Base-by-base conservation (phyloP, 2,888 invertebrate species). In the Perizoma affinitatum region DNA sequence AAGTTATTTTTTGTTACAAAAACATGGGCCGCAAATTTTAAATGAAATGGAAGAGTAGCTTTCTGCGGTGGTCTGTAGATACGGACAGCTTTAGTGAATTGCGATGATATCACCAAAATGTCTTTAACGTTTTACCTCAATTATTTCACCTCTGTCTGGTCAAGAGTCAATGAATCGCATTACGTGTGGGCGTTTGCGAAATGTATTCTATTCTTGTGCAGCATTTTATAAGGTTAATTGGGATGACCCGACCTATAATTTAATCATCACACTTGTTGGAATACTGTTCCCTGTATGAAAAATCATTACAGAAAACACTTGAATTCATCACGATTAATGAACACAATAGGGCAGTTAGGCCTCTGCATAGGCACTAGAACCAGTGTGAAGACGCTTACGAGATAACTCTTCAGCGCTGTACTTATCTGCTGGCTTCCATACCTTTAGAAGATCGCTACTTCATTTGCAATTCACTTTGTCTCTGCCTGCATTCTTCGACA, bases 141-240 rank as follows among this genome's bases (percentile, higher is more conserved):
- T 34, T 10, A 42, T 9, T 36, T 22, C 40, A 45, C 56, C 35
- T 52, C 44, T 40, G 49, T 7, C 40, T 33, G 61, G 60, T 62
- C 60, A 61, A 47, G 44, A 57, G 63, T 61, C 56, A 63, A 63
- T 53, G 65, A 51, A 58, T 56, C 46, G 41, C 43, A 53, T 54
- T 54, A 42, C 45, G 40, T 48, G 71, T 69, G 56, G 69, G 66
- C 53, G 67, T 66, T 56, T 51, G 65, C 68, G 55, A 67, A 67
- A 63, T 58, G 11, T 65, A 46, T 58, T 44, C 38, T 58, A 63
- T 63, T 66, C 54, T 54, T 53, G 66, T 60, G 57, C 34, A 50
- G 44, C 51, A 48, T 49, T 66, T 68, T 61, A 69, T 67, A 55
- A 62, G 69, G 71, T 71, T 67, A 69, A 71, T 58, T 66, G 49